Evolutionary conservation across 2,113 vertebrate species (phyloP), one percentile per base, ranked within the genome.

Genomic region (Anseranas semipalmata): DNA sequence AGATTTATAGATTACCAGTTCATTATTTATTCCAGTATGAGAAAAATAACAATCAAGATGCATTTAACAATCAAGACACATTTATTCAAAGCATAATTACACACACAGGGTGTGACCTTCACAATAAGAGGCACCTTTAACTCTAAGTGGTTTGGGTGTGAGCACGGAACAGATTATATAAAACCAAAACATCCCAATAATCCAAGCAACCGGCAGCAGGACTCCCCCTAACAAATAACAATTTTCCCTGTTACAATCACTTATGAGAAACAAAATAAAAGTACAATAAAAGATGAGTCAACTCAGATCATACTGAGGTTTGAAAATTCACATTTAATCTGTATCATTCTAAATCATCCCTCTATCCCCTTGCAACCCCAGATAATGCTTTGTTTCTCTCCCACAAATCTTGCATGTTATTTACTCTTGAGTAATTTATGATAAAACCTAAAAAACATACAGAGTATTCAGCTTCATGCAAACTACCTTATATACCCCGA

Each of bases 31-130:
- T 92, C 72, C 37, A 80, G 50, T 37, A 85, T 59, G 33, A 92
- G 59, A 96, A 95, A 95, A 94, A 89, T 84, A 96, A 87, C 88
- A 95, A 95, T 88, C 77, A 96, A 88, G 66, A 85, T 81, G 43
- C 62, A 94, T 96, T 93, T 92, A 87, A 95, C 33, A 95, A 95
- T 90, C 83, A 96, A 93, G 75, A 95, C 82, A 45, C 32, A 91
- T 91, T 92, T 95, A 87, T 66, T 79, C 78, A 83, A 94, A 87
- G 73, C 55, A 65, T 93, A 97, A 97, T 73, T 96, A 87, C 88
- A 66, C 53, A 53, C 41, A 56, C 15, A 96, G 93, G 41, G 92
- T 92, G 93, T 90, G 94, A 76, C 91, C 87, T 93, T 95, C 90
- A 92, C 53, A 55, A 7, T 56, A 92, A 96, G 60, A 96, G 93